Base-by-base conservation (phyloP, 2,888 invertebrate species). In the Ornithoptera priamus region DNA sequence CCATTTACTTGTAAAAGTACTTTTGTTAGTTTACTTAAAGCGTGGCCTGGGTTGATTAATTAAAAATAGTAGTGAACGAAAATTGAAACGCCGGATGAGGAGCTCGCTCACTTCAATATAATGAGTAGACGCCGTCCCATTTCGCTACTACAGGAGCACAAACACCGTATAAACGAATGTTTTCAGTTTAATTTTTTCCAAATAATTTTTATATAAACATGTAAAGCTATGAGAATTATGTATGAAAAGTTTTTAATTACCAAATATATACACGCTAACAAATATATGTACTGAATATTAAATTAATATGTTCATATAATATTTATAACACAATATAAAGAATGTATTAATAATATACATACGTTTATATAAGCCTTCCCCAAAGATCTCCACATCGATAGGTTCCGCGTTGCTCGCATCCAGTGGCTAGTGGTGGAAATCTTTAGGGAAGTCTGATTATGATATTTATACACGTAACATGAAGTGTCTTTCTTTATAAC, bases 51-150 rank as follows among this genome's bases (percentile, higher is more conserved):
- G 53, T 62, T 64, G 56, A 64, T 68, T 65, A 68, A 68, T 64
- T 56, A 68, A 64, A 68, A 64, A 60, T 60, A 50, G 50, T 30
- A 36, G 60, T 60, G 30, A 58, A 68, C 62, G 67, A 57, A 62
- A 67, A 68, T 58, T 58, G 46, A 64, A 68, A 39, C 50, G 50
- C 60, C 22, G 22, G 30, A 36, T 20, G 46, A 64, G 63, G n/a
- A n/a, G 53, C 53, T 18, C 12, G 53, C 53, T 24, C 61, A 17
- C 69, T 65, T 69, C 65, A 69, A 61, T 65, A 65, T 62, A 65
- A 69, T 69, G 57, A 65, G 65, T 59, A 56, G 24, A 39, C 62
- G 46, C 61, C 24, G 62, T 46, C 57, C 18, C 62, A 62, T 65
- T 62, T 69, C 39, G 56, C 65, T 12, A 57, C 53, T 10, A 17